phyloP scores from a whole-genome alignment of 2,888 invertebrate species.

The Hipparchia sbordonii region DNA sequence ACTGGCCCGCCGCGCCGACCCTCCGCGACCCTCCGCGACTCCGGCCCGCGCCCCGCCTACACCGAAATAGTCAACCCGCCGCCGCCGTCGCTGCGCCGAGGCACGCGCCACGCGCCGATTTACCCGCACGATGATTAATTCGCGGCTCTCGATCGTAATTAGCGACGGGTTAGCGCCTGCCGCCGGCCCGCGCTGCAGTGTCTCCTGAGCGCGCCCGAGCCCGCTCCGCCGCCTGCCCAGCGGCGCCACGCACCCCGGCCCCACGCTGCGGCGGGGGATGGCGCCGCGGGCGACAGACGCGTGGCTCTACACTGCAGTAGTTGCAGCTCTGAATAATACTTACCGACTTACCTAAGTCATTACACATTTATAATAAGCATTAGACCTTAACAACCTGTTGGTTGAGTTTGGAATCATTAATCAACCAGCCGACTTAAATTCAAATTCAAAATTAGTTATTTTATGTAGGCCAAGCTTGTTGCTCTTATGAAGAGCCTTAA shows the following conservation, averaged over 20 bases:
- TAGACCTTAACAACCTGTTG: no score
- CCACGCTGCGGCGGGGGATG: not conserved
- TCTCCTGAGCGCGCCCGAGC: not conserved
- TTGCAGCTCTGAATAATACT: no score
- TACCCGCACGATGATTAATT: conserved; percentile 70
- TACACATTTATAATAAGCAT: no score
- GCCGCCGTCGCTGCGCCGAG: conserved; percentile 10
- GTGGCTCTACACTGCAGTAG: no score
- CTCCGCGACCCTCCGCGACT: conserved; percentile 56
- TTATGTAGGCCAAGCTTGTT: no score
- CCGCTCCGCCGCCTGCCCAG: not conserved
- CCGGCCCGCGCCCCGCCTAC: conserved; percentile 60
- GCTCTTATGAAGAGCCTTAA: no score
- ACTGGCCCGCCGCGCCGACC: conserved; percentile 61
- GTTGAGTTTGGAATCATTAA: no score
- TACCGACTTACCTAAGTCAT: no score
- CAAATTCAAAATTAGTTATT: no score
- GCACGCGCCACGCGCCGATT: conserved; percentile 57
- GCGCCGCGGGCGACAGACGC: not conserved
- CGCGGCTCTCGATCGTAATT: conserved; percentile 67
- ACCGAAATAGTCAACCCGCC: conserved; percentile 71
- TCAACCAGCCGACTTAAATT: no score
- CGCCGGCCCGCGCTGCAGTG: conserved; percentile 21
- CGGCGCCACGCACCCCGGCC: no score
- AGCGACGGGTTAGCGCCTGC: conserved; percentile 49